Evolutionary conservation across 2,797 vertebrate genomes (phyloP).

Genomic region (Tamandua tetradactyla): DNA sequence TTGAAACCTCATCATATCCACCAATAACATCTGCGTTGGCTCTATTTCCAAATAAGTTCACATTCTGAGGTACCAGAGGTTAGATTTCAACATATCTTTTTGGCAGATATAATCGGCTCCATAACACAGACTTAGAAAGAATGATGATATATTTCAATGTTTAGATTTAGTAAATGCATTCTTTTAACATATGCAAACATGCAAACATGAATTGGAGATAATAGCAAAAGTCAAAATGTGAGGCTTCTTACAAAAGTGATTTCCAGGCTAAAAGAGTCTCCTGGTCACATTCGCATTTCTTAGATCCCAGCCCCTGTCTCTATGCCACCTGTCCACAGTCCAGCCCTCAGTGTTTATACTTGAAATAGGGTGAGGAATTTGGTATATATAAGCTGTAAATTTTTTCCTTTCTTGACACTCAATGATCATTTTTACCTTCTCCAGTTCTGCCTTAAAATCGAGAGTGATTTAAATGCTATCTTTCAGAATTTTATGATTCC

Average conservation of each 20-base stretch:
- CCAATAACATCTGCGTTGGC: too few species aligned
- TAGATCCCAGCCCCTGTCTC: background rate
- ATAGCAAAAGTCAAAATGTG: background rate
- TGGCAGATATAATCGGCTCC: too few species aligned
- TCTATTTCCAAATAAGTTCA: too few species aligned
- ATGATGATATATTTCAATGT: background rate
- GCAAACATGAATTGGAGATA: background rate
- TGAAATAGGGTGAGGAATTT: background rate
- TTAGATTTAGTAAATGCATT: background rate
- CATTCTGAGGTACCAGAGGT: too few species aligned
- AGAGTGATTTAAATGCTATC: background rate
- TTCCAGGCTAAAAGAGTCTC: background rate
- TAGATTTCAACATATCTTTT: too few species aligned
- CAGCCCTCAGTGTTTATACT: background rate
- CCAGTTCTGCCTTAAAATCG: background rate
- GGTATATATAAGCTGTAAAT: background rate
- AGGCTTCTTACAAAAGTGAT: background rate
- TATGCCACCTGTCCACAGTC: background rate
- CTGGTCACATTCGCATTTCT: background rate
- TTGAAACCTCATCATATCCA: too few species aligned
- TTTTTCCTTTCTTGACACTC: background rate
- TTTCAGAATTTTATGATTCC: conserved; percentile 7
- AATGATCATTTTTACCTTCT: background rate
- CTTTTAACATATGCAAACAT: background rate
- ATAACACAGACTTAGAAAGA: background rate